These are phyloP conservation scores for Deilephila porcellus DNA, from an alignment of 2,888 invertebrate species.

Conservation along the genomic window DNA sequence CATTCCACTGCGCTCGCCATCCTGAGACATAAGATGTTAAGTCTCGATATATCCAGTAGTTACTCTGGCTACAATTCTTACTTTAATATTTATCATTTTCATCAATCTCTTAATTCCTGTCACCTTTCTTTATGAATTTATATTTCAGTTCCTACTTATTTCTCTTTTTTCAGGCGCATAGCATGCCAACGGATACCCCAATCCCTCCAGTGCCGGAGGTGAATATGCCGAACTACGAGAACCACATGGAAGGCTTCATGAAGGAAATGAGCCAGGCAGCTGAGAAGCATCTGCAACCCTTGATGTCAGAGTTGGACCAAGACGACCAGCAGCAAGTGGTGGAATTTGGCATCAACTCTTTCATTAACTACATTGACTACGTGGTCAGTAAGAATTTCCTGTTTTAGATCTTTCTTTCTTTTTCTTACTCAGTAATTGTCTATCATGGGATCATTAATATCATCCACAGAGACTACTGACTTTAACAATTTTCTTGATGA, in stretches of 20 bases:
- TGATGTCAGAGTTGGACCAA: conserved; percentile 32
- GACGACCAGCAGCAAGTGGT: conserved; percentile 32
- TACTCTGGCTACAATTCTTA: no score
- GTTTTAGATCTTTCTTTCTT: background rate
- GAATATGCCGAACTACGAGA: background rate
- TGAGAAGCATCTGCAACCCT: conserved; percentile 37
- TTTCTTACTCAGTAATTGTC: no score
- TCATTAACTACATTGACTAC: conserved; percentile 36
- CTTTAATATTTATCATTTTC: background rate
- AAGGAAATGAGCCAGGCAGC: conserved; percentile 33
- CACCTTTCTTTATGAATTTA: background rate
- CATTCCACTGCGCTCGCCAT: no score
- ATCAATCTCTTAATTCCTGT: background rate
- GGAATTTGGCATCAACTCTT: conserved; percentile 30
- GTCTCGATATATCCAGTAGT: no score
- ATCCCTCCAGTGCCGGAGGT: background rate
- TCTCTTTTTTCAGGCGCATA: conserved; percentile 33
- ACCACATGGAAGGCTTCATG: conserved; percentile 31
- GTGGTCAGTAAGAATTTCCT: conserved; percentile 39
- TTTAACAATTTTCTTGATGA: no score
- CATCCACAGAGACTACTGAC: no score
- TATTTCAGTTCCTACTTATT: background rate
- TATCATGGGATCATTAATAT: background rate
- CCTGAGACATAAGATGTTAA: no score
- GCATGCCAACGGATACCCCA: background rate